These are phyloP conservation scores for Varanus salvator DNA, from an alignment of 2,113 vertebrate genomes.

Conservation along the genomic window DNA sequence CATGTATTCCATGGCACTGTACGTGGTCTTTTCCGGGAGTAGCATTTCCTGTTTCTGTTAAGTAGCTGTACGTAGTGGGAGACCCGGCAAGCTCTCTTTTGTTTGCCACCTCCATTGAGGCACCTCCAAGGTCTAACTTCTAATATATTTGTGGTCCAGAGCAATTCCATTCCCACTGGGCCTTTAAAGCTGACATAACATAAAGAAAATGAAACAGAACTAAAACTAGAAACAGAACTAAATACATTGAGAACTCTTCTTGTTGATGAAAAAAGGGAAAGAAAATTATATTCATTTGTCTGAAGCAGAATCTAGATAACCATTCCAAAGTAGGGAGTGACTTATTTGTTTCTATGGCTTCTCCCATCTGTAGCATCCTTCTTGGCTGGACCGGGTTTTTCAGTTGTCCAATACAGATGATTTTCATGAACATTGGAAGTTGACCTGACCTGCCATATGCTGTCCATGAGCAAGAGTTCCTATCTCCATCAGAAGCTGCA, in stretches of 20 bases:
- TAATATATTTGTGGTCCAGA: neutral
- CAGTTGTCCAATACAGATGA: neutral
- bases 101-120: conserved; percentile 15
- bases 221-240: neutral
- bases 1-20: neutral
- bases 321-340: too few species aligned
- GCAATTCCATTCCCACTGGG: neutral
- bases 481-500: neutral
- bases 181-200: neutral
- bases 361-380: neutral
- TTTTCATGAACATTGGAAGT: neutral
- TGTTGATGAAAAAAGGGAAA: neutral
- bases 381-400: neutral
- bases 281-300: neutral
- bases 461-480: neutral
- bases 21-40: neutral
- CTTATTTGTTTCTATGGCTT: neutral
- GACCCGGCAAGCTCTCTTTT: neutral
- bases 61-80: neutral
- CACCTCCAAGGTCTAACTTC: conserved; percentile 13
- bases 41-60: neutral
- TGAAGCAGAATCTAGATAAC: neutral
- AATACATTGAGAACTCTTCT: neutral
- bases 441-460: neutral
- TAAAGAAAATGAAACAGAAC: neutral